Percentiles rank a stretch among this genome's conserved stretches.
phyloP scores from a whole-genome alignment of 2,113 vertebrate genomes.

The Pelobates fuscus region DNA sequence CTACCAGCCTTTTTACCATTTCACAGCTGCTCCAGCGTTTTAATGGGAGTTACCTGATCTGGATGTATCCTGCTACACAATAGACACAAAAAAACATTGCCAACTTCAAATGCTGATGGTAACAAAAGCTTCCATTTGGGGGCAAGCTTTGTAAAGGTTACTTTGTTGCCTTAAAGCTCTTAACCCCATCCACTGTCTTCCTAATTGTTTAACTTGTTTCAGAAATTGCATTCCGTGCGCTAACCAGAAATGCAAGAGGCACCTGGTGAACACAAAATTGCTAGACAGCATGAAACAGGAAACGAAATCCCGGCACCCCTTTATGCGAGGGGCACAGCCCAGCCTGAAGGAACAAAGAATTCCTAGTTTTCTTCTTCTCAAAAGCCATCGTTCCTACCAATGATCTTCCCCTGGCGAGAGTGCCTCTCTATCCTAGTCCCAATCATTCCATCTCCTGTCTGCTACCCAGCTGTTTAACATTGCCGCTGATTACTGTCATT shows the following conservation, averaged over 20 bases:
- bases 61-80: conserved; percentile 16
- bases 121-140: conserved; percentile 48
- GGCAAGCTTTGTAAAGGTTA: conserved; percentile 43
- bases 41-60: conserved; percentile 44
- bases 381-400: conserved; percentile 61
- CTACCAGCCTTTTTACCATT: conserved; percentile 30
- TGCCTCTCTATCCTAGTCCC: conserved; percentile 59
- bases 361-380: conserved; percentile 69
- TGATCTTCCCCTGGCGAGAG: conserved; percentile 65
- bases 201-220: conserved; percentile 33
- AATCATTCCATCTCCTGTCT: conserved; percentile 71
- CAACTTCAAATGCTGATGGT: conserved; percentile 42
- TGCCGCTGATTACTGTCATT: conserved; percentile 41
- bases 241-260: conserved; percentile 63
- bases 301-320: conserved; percentile 66
- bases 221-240: conserved; percentile 59
- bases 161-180: conserved; percentile 50
- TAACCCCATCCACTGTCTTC: conserved; percentile 48
- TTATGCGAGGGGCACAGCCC: conserved; percentile 65
- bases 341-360: conserved; percentile 70
- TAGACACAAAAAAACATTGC: conserved; percentile 46
- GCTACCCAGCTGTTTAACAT: conserved; percentile 68
- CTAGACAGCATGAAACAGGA: conserved; percentile 62
- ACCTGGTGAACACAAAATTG: conserved; percentile 64
- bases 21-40: conserved; percentile 44